These are phyloP conservation scores for Chrysopa pallens DNA, from an alignment of 1,140 invertebrate species.

Conservation along the genomic window DNA sequence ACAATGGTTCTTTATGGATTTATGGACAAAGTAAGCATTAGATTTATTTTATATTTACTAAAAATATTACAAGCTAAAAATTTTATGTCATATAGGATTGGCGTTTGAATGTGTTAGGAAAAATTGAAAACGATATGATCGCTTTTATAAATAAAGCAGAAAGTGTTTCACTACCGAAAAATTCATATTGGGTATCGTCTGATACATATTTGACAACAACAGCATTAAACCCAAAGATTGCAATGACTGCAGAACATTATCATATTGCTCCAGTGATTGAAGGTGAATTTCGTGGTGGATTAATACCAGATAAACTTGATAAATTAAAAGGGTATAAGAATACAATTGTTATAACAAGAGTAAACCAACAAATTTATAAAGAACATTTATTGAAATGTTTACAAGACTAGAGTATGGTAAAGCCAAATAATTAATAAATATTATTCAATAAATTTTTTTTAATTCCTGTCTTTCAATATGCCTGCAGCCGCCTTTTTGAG, in stretches of 20 bases:
- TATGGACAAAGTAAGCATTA: too few species aligned
- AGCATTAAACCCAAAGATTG: not conserved
- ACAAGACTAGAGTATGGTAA: too few species aligned
- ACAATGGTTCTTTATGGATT: constrained; percentile 3
- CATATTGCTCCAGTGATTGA: not conserved
- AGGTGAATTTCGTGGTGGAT: not conserved
- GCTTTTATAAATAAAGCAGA: not conserved
- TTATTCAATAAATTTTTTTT: too few species aligned
- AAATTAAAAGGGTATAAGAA: not conserved
- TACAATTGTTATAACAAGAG: not conserved
- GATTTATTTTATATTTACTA: too few species aligned
- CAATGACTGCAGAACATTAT: not conserved
- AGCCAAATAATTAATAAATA: too few species aligned
- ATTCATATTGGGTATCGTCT: not conserved
- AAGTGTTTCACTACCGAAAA: not conserved
- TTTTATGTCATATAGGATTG: not conserved
- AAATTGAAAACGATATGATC: not conserved
- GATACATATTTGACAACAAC: not conserved
- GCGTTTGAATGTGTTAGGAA: not conserved
- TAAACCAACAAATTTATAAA: too few species aligned
- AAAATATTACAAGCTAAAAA: too few species aligned
- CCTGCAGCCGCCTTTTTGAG: too few species aligned
- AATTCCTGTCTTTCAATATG: too few species aligned
- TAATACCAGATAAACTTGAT: not conserved
- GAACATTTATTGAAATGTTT: too few species aligned